phyloP scores from a whole-genome alignment of 2,797 vertebrate species.

The Gymnoscopelus braueri region DNA sequence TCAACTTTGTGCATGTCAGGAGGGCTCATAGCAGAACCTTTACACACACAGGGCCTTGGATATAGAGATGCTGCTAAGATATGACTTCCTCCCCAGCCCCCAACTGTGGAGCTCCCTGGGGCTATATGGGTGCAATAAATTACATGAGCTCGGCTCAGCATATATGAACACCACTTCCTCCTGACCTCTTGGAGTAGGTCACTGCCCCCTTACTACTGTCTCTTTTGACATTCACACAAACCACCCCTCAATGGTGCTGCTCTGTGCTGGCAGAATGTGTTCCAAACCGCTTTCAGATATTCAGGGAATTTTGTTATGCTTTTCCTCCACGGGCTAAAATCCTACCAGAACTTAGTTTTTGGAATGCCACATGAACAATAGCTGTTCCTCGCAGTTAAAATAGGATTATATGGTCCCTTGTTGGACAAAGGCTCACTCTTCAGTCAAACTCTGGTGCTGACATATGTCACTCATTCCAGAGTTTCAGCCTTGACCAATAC shows the following conservation, averaged over 20 bases:
- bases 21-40: not conserved
- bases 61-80: conserved; percentile 39
- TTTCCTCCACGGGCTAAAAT: conserved; percentile 1
- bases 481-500: not conserved
- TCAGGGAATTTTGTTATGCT: conserved; percentile 29
- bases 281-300: conserved; percentile 25
- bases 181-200: conserved; percentile 43
- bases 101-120: conserved; percentile 29
- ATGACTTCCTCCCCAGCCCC: conserved; percentile 51
- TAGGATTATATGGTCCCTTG: conserved; percentile 6
- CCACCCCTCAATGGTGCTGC: conserved; percentile 1
- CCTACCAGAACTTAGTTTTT: not conserved
- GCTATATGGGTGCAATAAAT: conserved; percentile 57
- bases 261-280: conserved; percentile 40
- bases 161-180: conserved; percentile 53
- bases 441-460: not conserved
- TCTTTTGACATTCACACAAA: conserved; percentile 29
- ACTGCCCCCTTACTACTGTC: conserved; percentile 21
- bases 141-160: conserved; percentile 48
- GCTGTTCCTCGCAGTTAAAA: not conserved
- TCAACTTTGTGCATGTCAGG: not conserved
- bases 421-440: not conserved
- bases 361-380: conserved; percentile 1
- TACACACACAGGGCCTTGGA: conserved; percentile 22
- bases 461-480: not conserved